A percentile compares a stretch with the other conserved stretches of the same genome.
These are phyloP conservation scores for Mormyrops boulengeri DNA, from an alignment of 2,797 vertebrate genomes.

Conservation along the genomic window DNA sequence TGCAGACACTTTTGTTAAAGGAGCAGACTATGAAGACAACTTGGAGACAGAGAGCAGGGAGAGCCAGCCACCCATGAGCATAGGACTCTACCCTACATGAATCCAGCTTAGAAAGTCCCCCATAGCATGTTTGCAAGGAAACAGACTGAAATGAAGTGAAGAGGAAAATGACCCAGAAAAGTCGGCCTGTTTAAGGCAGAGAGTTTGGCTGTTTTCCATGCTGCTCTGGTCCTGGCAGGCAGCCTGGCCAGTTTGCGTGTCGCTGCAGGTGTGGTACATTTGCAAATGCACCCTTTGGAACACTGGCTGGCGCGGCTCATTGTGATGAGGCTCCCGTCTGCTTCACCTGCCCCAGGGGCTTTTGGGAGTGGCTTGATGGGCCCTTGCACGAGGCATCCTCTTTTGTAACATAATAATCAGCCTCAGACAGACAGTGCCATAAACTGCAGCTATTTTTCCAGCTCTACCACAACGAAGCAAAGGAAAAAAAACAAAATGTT, in stretches of 20 bases:
- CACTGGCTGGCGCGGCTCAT: conserved; percentile 44
- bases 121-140: not conserved
- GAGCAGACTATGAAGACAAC: not conserved
- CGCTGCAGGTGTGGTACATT: conserved; percentile 56
- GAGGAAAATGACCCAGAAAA: not conserved
- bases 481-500: conserved; percentile 14
- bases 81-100: not conserved
- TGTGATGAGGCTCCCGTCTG: not conserved
- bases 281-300: conserved; percentile 53
- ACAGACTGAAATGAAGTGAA: not conserved
- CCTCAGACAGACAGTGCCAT: not conserved
- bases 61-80: not conserved
- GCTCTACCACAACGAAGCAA: not conserved
- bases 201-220: conserved; percentile 34
- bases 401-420: not conserved
- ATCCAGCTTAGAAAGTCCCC: not conserved
- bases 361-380: not conserved
- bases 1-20: not conserved
- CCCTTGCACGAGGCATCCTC: not conserved
- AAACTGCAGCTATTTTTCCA: not conserved
- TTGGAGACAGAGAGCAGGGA: not conserved
- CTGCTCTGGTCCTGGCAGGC: conserved; percentile 42
- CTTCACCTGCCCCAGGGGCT: not conserved
- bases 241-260: conserved; percentile 59
- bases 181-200: not conserved